phyloP scores from a whole-genome alignment of 35 echinoderm and acorn worm species.

The Hemicentrotus pulcherrimus region DNA sequence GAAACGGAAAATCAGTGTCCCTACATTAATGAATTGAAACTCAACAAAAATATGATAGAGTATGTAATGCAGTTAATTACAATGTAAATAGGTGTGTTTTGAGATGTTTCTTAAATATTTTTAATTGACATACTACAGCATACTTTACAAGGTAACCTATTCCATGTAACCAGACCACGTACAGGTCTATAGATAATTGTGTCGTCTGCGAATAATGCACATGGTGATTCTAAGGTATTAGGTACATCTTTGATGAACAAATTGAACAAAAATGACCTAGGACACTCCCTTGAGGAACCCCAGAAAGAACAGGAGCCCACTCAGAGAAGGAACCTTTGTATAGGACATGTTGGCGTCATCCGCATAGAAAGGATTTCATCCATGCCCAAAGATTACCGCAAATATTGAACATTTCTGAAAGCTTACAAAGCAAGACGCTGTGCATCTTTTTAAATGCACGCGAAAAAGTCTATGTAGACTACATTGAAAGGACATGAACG shows the following conservation, averaged over 20 bases:
- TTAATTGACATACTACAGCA: no score
- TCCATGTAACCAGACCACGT: no score
- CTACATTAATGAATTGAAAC: no score
- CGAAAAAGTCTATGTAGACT: conserved; percentile 43
- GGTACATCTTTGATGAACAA: conserved; percentile 63
- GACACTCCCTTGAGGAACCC: conserved; percentile 64
- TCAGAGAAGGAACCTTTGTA: conserved; percentile 34
- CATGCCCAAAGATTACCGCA: conserved; percentile 24
- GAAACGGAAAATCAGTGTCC: no score
- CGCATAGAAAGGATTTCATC: conserved; percentile 50
- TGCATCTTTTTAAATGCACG: conserved; percentile 58
- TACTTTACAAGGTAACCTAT: no score
- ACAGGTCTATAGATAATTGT: conserved; percentile 56
- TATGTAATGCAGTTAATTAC: no score
- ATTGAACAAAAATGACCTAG: conserved; percentile 47
- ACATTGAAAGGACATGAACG: conserved; percentile 16
- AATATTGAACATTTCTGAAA: conserved; percentile 21
- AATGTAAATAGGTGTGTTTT: no score
- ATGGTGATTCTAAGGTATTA: background rate
- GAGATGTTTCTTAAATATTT: no score
- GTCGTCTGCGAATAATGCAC: conserved; percentile 57
- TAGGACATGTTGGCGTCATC: conserved; percentile 7
- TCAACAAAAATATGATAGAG: no score
- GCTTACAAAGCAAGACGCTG: background rate
- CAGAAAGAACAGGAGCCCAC: conserved; percentile 49